Evolutionary conservation across 2,797 vertebrate species (phyloP).

Genomic region (Alouatta caraya): DNA sequence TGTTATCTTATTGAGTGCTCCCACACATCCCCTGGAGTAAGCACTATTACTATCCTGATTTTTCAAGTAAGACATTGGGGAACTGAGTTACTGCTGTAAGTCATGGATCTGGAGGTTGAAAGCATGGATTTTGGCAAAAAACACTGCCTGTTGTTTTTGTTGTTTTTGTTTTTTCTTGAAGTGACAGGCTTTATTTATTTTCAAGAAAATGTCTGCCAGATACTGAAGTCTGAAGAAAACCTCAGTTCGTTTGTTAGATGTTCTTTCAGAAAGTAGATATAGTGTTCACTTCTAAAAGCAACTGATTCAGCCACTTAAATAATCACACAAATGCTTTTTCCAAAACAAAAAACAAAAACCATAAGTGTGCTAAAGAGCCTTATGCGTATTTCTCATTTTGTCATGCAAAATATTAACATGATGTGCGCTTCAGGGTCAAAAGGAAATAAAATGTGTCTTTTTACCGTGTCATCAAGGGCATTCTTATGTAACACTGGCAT

Average conservation of each 20-base stretch:
- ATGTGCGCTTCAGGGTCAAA: background rate
- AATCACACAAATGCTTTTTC: background rate
- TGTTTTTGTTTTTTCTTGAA: background rate
- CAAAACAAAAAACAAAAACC: background rate
- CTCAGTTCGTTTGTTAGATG: background rate
- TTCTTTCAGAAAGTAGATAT: background rate
- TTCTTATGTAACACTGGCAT: background rate
- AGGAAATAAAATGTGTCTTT: background rate
- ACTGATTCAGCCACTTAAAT: background rate
- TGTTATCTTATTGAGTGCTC: background rate
- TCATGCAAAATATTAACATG: background rate
- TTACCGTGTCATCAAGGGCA: background rate
- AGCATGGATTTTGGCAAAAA: background rate
- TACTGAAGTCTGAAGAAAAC: background rate
- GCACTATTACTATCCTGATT: background rate
- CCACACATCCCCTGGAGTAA: background rate
- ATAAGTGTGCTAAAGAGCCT: background rate
- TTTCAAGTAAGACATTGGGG: background rate
- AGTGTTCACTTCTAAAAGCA: background rate
- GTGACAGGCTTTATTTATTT: background rate
- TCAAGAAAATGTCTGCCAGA: constrained; percentile 23
- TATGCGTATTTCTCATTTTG: background rate
- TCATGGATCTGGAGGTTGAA: background rate
- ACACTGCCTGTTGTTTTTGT: background rate
- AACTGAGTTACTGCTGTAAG: background rate